These are phyloP conservation scores for Gambusia affinis DNA, from an alignment of 2,113 vertebrate species.

Conservation along the genomic window DNA sequence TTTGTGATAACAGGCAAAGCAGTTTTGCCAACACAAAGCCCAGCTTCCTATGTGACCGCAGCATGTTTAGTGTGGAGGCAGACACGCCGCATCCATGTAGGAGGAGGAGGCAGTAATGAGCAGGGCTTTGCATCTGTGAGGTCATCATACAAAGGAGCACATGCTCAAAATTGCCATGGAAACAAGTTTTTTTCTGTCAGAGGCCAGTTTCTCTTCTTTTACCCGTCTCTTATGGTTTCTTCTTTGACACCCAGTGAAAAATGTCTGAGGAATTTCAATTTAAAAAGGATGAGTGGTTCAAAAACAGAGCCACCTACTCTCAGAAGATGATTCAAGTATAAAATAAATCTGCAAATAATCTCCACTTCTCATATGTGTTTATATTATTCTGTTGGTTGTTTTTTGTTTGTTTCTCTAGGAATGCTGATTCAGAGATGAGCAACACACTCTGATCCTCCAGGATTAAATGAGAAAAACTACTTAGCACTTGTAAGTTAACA, in stretches of 20 bases:
- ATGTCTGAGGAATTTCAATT: conserved; percentile 45
- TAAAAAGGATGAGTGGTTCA: conserved; percentile 35
- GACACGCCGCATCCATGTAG: conserved; percentile 35
- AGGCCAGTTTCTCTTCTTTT: conserved; percentile 32
- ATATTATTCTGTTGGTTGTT: not conserved
- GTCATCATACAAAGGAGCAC: conserved; percentile 62
- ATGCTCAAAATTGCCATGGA: conserved; percentile 62
- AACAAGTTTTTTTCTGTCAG: conserved; percentile 59
- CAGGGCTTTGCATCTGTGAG: conserved; percentile 36
- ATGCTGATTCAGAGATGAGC: not conserved
- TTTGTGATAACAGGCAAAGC: no score
- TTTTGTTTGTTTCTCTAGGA: not conserved
- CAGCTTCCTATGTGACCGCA: conserved; percentile 18
- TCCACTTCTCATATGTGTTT: not conserved
- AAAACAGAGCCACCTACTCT: conserved; percentile 48
- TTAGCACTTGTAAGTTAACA: no score
- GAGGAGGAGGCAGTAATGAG: conserved; percentile 21
- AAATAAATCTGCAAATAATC: not conserved
- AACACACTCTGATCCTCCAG: not conserved
- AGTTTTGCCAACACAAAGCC: no score
- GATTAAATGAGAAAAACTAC: not conserved
- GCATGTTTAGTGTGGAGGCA: conserved; percentile 45
- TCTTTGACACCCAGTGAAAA: conserved; percentile 9
- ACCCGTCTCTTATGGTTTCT: not conserved
- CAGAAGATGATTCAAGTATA: conserved; percentile 32